Base-by-base conservation (phyloP, 2,113 vertebrate genomes). In the Spermophilus dauricus region DNA sequence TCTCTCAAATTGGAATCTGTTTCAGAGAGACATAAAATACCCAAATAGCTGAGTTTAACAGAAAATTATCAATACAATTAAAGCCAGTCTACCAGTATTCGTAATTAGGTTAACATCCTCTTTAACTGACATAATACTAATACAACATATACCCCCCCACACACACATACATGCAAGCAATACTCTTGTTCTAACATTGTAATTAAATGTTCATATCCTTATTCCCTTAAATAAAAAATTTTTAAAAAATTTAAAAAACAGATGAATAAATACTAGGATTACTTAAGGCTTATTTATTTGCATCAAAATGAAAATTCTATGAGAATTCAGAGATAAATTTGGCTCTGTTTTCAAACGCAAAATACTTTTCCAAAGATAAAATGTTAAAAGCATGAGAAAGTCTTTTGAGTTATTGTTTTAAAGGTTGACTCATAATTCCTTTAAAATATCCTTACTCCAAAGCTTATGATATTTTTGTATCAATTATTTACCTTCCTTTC, bases 241-340 rank as follows among this genome's bases (percentile, higher is more conserved):
- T 0, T 2, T 0, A 53, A 91, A 85, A 51, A 84, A 80, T 4
- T 28, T n/a, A 37, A 81, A 96, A 51, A 84, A 10, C 39, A 88
- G 12, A 67, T 72, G 56, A 77, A 63, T 72, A 92, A 89, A 53
- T 73, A 86, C 67, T 78, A 87, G 26, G 16, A 77, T 82, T 18
- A 89, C 24, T 56, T 73, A 76, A 77, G 30, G 1, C 9, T 85
- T 93, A 82, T 39, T 85, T 93, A 70, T 39, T 69, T 86, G 69
- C 48, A 86, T 94, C 42, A 96, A 95, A 94, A 69, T 76, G 84
- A 90, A 95, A 89, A 86, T n/a, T 83, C 14, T 86, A 78, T 22
- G 17, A 70, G 14, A 92, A 85, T 83, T 24, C 37, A 96, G 65
- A 94, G 39, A 77, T 39, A 89, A 96, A 93, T 87, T 84, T 8